These are phyloP conservation scores for Natrix natrix DNA, from an alignment of 2,797 vertebrate species.

Conservation along the genomic window DNA sequence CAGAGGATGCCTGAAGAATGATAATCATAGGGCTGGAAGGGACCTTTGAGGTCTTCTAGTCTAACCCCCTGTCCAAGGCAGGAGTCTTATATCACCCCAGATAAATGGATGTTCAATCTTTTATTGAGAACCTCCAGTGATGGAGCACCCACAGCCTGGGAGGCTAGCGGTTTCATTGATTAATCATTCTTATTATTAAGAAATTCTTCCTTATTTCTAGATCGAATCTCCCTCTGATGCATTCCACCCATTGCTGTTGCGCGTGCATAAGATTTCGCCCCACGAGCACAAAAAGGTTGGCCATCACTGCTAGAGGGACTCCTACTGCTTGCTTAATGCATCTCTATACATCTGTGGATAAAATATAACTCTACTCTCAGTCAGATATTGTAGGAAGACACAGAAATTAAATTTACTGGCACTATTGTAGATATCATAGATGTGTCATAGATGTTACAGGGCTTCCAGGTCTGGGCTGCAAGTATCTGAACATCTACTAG, in stretches of 20 bases:
- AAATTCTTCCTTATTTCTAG: neutral
- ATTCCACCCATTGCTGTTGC: neutral
- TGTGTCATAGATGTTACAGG: neutral
- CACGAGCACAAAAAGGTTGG: too few species aligned
- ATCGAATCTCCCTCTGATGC: neutral
- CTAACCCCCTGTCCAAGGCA: neutral
- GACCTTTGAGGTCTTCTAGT: neutral
- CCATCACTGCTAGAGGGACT: too few species aligned
- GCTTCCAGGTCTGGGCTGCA: neutral
- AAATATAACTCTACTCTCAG: neutral
- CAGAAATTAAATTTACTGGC: neutral
- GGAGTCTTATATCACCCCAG: neutral
- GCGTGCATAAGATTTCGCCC: too few species aligned
- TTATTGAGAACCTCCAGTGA: neutral
- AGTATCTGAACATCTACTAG: neutral
- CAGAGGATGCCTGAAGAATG: neutral
- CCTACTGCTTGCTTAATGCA: neutral
- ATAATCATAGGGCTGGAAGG: neutral
- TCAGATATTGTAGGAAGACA: neutral
- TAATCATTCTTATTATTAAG: too few species aligned
- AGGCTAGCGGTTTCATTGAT: neutral
- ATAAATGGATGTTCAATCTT: neutral
- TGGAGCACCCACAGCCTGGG: neutral
- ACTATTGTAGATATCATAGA: neutral
- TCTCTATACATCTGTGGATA: neutral